A percentile compares a stretch with the other conserved stretches of the same genome.
Conservation (phyloP, 2,797 vertebrate species). For the Ceryle rudis region DNA sequence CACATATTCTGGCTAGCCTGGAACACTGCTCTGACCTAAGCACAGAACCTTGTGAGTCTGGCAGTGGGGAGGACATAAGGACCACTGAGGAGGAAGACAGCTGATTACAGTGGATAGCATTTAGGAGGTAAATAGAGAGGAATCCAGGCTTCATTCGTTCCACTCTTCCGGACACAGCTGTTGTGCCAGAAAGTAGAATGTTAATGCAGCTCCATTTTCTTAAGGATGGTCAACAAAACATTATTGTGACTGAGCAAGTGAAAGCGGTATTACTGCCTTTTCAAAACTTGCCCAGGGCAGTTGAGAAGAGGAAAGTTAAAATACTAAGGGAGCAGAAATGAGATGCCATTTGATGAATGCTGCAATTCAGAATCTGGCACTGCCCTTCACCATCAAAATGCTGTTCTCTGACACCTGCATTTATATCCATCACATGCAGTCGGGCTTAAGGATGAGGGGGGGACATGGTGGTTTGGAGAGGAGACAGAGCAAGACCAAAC, state of each 20-base stretch:
- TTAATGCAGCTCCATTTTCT: not conserved
- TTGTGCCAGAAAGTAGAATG: not conserved
- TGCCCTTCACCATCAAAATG: not conserved
- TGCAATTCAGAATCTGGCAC: not conserved
- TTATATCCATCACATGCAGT: rapidly evolving
- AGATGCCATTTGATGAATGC: not conserved
- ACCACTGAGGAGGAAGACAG: not conserved
- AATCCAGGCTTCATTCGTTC: not conserved
- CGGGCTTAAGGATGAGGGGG: not conserved
- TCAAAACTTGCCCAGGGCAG: not conserved
- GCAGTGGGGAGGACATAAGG: not conserved
- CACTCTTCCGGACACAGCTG: not conserved
- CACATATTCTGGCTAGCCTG: not conserved
- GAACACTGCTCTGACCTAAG: not conserved
- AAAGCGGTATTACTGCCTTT: not conserved
- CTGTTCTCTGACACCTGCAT: not conserved
- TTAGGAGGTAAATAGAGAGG: not conserved
- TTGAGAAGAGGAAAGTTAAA: not conserved
- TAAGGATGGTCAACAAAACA: not conserved
- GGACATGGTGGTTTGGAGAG: not conserved
- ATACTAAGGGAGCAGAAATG: not conserved
- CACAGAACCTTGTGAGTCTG: not conserved
- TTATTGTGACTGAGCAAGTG: not conserved
- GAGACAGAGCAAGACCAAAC: not conserved
- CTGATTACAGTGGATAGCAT: not conserved